Base-by-base conservation (phyloP, 2,888 invertebrate species). In the Ryuthela nishihirai region DNA sequence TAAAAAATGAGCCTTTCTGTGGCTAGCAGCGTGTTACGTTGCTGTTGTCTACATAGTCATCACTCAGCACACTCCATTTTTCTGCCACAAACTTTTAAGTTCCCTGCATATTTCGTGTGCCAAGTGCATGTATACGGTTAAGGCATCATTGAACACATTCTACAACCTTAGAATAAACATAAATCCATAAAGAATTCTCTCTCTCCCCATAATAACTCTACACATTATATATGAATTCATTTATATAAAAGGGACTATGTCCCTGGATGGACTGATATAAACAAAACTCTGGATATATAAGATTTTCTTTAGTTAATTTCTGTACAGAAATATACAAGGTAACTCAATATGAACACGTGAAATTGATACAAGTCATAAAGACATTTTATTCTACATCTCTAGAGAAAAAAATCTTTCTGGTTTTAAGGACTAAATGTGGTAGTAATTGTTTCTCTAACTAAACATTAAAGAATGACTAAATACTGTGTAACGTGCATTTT, bases 251-350 rank as follows among this genome's bases (percentile, higher is more conserved):
- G 49, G 54, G 53, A 49, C 36, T 34, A 25, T 25, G 25, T 40
- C 36, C 52, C 54, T 60, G 60, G 60, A 60, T 60, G 60, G 60
- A 60, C 42, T 59, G 29, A 54, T 44, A 55, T 47, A 52, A 56
- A 43, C 45, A 55, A 47, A 60, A 54, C 49, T 60, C 54, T 60
- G 54, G 47, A 59, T 59, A 60, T 60, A 60, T 60, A 60, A 54
- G 54, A 52, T 59, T 59, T 59, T 53, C 59, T 59, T 60, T 54
- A 54, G 60, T 54, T 32, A 44, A 39, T 50, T 54, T 60, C 54
- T 60, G 60, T 60, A 60, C 60, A 60, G 39, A 60, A 60, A 60
- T 60, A 54, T 60, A 60, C 60, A 60, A 54, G 44, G 46, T 46
- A 58, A 59, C 40, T 48, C 49, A 38, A 60, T 50, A 53, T 53